Evolutionary conservation across 1,140 invertebrate genomes (phyloP).

Genomic region (Dufourea novaeangliae): DNA sequence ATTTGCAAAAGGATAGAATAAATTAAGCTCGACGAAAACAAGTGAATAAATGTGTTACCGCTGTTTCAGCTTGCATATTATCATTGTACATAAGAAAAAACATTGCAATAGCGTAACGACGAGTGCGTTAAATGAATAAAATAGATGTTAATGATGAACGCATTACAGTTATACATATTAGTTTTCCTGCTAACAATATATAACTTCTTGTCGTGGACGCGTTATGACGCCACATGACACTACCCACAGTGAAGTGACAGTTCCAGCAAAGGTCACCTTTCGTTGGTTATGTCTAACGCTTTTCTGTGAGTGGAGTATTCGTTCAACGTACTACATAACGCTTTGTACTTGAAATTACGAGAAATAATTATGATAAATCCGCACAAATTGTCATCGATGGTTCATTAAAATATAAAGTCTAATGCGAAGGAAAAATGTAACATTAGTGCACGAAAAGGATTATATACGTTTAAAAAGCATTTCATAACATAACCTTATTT

Average conservation of each 20-base stretch:
- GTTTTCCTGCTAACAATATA: not conserved
- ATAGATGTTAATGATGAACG: too few species aligned
- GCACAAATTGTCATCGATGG: not conserved
- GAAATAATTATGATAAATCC: not conserved
- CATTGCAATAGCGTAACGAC: too few species aligned
- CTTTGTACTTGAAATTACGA: not conserved
- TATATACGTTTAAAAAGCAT: not conserved
- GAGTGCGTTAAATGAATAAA: too few species aligned
- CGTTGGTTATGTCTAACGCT: constrained; percentile 19
- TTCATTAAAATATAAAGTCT: not conserved
- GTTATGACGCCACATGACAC: constrained; percentile 13
- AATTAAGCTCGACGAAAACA: too few species aligned
- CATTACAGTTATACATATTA: too few species aligned
- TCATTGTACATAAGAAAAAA: too few species aligned
- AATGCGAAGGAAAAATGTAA: not conserved
- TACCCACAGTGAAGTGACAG: not conserved
- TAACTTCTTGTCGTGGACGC: not conserved
- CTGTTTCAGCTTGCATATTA: too few species aligned
- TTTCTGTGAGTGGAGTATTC: not conserved
- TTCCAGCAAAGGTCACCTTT: constrained; percentile 1
- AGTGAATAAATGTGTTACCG: too few species aligned
- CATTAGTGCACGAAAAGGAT: not conserved
- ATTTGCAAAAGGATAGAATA: too few species aligned
- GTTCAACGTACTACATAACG: too few species aligned
- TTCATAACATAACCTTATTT: constrained; percentile 35